Evolutionary conservation across 1,140 invertebrate genomes (phyloP).

Genomic region (Condylostylus longicornis): DNA sequence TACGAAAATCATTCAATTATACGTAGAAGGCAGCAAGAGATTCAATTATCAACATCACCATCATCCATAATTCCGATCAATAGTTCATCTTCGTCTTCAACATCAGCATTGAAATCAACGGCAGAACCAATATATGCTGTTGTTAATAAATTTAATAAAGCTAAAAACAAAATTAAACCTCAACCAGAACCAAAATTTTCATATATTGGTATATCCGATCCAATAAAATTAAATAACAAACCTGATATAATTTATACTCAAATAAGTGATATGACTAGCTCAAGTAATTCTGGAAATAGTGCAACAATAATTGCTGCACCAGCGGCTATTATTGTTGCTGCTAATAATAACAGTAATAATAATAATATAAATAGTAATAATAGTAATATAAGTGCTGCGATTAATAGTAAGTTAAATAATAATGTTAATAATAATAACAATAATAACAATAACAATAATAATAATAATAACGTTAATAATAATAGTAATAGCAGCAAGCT

Average conservation of each 20-base stretch:
- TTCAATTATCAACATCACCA: too few species aligned
- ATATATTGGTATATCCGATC: constrained; percentile 8
- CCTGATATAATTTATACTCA: constrained; percentile 3
- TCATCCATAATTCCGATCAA: constrained; percentile 1
- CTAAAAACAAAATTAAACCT: constrained; percentile 14
- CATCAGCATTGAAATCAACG: constrained; percentile 1
- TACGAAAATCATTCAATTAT: constrained; percentile 17
- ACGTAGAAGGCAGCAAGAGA: not conserved
- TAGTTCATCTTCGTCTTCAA: constrained; percentile 4
- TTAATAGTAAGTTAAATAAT: not conserved
- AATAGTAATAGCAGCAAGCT: constrained; percentile 5
- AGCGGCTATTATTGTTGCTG: constrained; percentile 2
- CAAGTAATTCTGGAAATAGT: too few species aligned
- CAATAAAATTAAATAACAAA: constrained; percentile 10
- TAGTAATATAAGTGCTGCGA: constrained; percentile 5
- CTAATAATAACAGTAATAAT: constrained; percentile 1
- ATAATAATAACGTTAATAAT: constrained; percentile 4
- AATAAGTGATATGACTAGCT: too few species aligned
- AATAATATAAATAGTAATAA: constrained; percentile 4
- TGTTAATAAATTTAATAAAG: constrained; percentile 29
- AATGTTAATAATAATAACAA: constrained; percentile 2
- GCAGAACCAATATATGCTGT: constrained; percentile 26
- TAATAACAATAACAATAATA: constrained; percentile 3
- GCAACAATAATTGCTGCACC: constrained; percentile 5
- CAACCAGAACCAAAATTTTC: constrained; percentile 1